These are phyloP conservation scores for Antennarius maculatus DNA, from an alignment of 2,797 vertebrate genomes.

Conservation along the genomic window DNA sequence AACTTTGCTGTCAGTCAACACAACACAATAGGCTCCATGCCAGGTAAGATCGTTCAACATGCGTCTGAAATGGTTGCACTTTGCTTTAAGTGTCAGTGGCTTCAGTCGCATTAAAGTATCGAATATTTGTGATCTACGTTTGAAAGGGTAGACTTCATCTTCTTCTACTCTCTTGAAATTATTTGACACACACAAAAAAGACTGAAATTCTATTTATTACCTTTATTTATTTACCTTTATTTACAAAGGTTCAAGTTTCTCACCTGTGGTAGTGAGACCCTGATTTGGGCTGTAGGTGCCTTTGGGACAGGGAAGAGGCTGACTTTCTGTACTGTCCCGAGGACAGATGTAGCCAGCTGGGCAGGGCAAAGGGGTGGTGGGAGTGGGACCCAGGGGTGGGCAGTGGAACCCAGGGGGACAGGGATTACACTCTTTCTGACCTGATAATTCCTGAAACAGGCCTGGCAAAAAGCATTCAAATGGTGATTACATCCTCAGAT, in stretches of 20 bases:
- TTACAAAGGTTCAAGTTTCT: neutral
- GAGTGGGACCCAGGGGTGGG: slow-evolving; percentile 48
- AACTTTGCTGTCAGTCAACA: slow-evolving; percentile 32
- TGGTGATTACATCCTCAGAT: neutral
- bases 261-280: slow-evolving; percentile 80
- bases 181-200: neutral
- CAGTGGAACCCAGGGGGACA: slow-evolving; percentile 83
- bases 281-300: slow-evolving; percentile 85
- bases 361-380: slow-evolving; percentile 75
- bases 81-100: neutral
- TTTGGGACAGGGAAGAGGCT: slow-evolving; percentile 85
- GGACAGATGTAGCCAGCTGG: slow-evolving; percentile 88
- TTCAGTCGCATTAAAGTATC: neutral
- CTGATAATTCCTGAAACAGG: slow-evolving; percentile 81
- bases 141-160: neutral
- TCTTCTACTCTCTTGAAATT: too few relatives aligned
- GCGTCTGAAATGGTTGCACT: neutral
- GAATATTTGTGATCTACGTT: neutral
- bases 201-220: neutral
- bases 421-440: slow-evolving; percentile 77
- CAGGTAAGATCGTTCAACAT: slow-evolving; percentile 28
- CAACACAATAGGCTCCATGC: slow-evolving; percentile 33
- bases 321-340: slow-evolving; percentile 72
- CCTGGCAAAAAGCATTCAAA: slow-evolving; percentile 66
- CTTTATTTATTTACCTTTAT: neutral